Evolutionary conservation across 1,140 invertebrate genomes (phyloP).

Genomic region (Elymnias hypermnestra): DNA sequence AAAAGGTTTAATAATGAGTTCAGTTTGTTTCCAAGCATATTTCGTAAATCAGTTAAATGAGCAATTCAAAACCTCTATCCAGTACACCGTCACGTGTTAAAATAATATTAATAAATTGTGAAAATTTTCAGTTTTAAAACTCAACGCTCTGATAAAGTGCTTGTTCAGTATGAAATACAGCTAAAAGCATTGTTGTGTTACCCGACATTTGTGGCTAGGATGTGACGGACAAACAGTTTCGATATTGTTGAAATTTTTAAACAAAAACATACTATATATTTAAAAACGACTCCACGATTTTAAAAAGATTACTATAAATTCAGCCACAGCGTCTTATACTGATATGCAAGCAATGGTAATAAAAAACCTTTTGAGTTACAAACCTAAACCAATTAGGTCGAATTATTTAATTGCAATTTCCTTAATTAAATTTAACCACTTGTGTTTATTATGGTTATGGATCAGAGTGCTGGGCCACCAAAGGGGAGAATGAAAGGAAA

Average conservation of each 20-base stretch:
- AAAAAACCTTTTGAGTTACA: too few species aligned
- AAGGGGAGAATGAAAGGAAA: too few species aligned
- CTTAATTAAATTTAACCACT: too few species aligned
- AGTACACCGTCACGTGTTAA: neutral
- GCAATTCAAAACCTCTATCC: neutral
- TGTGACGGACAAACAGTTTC: conserved; percentile 9
- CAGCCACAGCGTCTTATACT: too few species aligned
- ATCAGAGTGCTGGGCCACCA: too few species aligned
- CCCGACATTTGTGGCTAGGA: conserved; percentile 7
- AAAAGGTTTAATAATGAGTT: neutral
- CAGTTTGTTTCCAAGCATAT: neutral
- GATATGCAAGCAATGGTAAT: too few species aligned
- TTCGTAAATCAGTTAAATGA: neutral
- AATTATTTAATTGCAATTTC: too few species aligned
- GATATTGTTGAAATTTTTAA: neutral
- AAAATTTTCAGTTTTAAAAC: conserved; percentile 5
- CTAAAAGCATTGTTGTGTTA: conserved; percentile 15
- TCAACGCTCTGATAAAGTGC: conserved; percentile 6
- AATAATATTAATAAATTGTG: conserved; percentile 5
- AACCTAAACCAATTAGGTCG: too few species aligned
- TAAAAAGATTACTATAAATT: too few species aligned
- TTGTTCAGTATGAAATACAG: conserved; percentile 5
- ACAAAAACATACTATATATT: neutral
- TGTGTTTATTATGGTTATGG: too few species aligned
- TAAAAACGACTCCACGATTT: too few species aligned